Evolutionary conservation across 2,797 vertebrate genomes (phyloP).

Genomic region (Alosa sapidissima): DNA sequence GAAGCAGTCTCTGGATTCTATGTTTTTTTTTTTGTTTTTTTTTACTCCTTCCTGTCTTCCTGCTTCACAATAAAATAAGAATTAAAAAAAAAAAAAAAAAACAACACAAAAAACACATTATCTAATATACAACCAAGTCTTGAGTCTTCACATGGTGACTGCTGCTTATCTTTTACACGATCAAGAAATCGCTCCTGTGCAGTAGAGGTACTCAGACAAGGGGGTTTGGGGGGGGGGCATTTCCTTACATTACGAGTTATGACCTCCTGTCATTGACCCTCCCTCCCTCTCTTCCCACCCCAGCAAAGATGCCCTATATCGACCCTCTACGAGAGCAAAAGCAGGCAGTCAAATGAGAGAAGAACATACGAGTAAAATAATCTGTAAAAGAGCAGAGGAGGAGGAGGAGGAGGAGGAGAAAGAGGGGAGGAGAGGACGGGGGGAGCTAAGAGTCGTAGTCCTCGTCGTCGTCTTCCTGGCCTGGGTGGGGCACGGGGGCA

Average conservation of each 20-base stretch:
- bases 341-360: slow-evolving; percentile 52
- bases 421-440: slow-evolving; percentile 20
- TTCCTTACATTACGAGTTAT: slow-evolving; percentile 37
- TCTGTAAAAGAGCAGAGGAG: neutral
- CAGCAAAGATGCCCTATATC: neutral
- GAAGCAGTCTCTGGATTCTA: neutral
- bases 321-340: neutral
- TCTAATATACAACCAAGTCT: slow-evolving; percentile 66
- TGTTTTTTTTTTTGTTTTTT: neutral
- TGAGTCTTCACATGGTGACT: slow-evolving; percentile 41
- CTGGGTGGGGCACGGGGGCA: slow-evolving; percentile 58
- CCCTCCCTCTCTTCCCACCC: slow-evolving; percentile 46
- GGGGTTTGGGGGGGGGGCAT: neutral
- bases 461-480: slow-evolving; percentile 78
- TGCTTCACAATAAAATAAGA: slow-evolving; percentile 71
- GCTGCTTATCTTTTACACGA: slow-evolving; percentile 21
- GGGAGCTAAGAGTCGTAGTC: slow-evolving; percentile 88
- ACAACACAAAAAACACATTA: slow-evolving; percentile 56
- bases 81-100: slow-evolving; percentile 51
- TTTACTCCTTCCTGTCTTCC: slow-evolving; percentile 32
- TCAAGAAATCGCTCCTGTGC: slow-evolving; percentile 6
- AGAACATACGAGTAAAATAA: slow-evolving; percentile 61
- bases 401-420: neutral
- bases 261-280: slow-evolving; percentile 50
- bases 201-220: neutral